phyloP scores from a whole-genome alignment of 1,140 invertebrate species.

The Antheraea pernyi region DNA sequence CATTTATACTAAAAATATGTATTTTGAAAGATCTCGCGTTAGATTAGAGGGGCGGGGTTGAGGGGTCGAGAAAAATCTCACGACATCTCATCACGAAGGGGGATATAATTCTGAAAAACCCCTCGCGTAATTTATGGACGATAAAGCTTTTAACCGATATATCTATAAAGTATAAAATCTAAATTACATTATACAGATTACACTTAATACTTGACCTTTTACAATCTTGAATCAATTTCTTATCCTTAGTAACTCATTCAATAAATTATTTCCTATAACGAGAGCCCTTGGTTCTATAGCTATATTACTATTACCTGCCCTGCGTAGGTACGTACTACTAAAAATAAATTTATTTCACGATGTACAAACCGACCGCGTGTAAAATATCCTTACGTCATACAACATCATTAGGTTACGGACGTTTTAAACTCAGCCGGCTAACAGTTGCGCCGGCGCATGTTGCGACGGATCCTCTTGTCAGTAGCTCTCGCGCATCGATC shows the following conservation, averaged over 20 bases:
- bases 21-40: too few species aligned
- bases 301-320: constrained; percentile 55
- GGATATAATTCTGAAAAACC: too few species aligned
- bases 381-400: constrained; percentile 2
- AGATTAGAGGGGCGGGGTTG: too few species aligned
- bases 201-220: not conserved
- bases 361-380: constrained; percentile 59
- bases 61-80: too few species aligned
- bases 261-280: constrained; percentile 31
- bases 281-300: constrained; percentile 64
- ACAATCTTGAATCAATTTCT: not conserved
- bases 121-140: too few species aligned
- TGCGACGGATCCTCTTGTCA: constrained; percentile 52
- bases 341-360: constrained; percentile 67
- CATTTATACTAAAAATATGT: too few species aligned
- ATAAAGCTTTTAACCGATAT: too few species aligned
- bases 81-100: too few species aligned
- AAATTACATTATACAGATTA: too few species aligned
- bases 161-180: too few species aligned
- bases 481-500: constrained; percentile 71
- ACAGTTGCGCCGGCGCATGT: constrained; percentile 63
- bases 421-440: constrained; percentile 43
- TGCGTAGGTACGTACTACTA: constrained; percentile 53
- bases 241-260: not conserved
- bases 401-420: constrained; percentile 3